phyloP scores from a whole-genome alignment of 2,113 vertebrate species.

The Caranx ignobilis region DNA sequence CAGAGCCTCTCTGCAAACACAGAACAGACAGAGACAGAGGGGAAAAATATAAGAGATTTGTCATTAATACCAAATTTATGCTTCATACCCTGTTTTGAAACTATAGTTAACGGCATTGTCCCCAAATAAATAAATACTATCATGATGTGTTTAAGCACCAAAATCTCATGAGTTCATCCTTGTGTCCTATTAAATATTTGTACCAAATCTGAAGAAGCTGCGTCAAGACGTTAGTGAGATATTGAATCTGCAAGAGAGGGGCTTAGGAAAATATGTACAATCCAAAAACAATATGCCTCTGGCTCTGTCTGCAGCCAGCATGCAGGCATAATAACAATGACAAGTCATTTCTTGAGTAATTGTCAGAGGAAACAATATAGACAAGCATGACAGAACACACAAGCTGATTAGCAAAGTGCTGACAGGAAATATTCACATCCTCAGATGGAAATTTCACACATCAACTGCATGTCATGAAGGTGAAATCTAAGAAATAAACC shows the following conservation, averaged over 20 bases:
- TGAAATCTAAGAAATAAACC: background rate
- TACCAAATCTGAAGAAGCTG: too few relatives aligned
- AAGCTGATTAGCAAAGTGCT: background rate
- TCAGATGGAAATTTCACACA: slow-evolving; percentile 12
- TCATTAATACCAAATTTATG: slow-evolving; percentile 1
- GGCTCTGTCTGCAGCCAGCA: too few relatives aligned
- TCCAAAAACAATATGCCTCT: too few relatives aligned
- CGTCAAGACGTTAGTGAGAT: too few relatives aligned
- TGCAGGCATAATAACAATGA: background rate
- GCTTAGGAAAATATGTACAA: too few relatives aligned
- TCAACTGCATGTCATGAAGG: slow-evolving; percentile 5
- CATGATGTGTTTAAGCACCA: too few relatives aligned
- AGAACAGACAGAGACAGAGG: background rate
- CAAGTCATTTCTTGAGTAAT: slow-evolving; percentile 12
- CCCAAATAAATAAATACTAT: too few relatives aligned
- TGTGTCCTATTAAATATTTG: too few relatives aligned
- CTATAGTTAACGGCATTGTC: too few relatives aligned
- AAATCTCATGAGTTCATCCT: too few relatives aligned
- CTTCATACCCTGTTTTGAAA: too few relatives aligned
- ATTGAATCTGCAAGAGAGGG: too few relatives aligned
- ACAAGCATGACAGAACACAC: slow-evolving; percentile 1
- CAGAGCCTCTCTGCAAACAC: slow-evolving; percentile 87
- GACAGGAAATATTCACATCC: background rate
- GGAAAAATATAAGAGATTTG: background rate
- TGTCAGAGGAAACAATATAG: background rate